These are phyloP conservation scores for Euleptes europaea DNA, from an alignment of 2,113 vertebrate species.

Conservation along the genomic window DNA sequence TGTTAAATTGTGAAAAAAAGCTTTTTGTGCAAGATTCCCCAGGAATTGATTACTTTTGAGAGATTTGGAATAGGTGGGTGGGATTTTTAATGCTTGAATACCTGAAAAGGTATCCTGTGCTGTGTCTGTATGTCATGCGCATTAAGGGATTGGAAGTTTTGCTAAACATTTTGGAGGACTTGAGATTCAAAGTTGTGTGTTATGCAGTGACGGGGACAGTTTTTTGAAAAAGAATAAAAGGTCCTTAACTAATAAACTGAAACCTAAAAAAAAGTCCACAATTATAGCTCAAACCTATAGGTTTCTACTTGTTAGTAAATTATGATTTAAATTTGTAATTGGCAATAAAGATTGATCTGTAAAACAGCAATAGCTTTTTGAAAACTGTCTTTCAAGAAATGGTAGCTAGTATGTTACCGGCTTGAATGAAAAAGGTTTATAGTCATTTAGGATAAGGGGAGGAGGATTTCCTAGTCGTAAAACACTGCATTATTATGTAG, in stretches of 20 bases:
- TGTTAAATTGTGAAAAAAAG: neutral
- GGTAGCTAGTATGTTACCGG: slow-evolving; percentile 44
- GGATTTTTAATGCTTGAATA: neutral
- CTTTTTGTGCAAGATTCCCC: neutral
- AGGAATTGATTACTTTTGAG: neutral
- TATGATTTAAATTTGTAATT: slow-evolving; percentile 6
- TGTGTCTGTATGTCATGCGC: neutral
- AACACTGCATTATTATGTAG: slow-evolving; percentile 61
- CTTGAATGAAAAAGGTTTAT: slow-evolving; percentile 55
- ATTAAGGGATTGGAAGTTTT: neutral
- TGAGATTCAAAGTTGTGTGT: neutral
- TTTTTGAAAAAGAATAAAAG: neutral
- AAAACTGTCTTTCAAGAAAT: slow-evolving; percentile 40
- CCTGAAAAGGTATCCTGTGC: neutral
- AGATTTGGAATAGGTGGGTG: neutral
- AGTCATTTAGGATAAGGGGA: slow-evolving; percentile 10
- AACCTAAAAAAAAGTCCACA: neutral
- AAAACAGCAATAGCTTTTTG: slow-evolving; percentile 14
- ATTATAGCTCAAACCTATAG: slow-evolving; percentile 2
- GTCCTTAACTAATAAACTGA: neutral
- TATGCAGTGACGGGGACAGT: neutral
- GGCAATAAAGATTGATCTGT: neutral
- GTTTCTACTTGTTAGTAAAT: slow-evolving; percentile 32
- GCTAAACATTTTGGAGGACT: no score
- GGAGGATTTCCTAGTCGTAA: slow-evolving; percentile 50